Evolutionary conservation across 2,113 vertebrate species (phyloP).

Genomic region (Varanus salvator): DNA sequence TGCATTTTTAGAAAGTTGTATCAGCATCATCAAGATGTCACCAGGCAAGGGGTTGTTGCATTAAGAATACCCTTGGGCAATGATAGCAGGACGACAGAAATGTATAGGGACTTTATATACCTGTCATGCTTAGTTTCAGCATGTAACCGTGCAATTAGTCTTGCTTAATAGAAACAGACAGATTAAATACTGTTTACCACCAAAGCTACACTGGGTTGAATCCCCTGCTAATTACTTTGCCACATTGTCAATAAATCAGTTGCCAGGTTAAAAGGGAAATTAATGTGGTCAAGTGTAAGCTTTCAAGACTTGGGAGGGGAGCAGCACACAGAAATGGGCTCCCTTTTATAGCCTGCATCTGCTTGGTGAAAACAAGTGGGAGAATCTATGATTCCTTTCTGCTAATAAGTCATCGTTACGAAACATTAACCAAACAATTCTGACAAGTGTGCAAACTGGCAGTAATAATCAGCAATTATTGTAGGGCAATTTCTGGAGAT

Average conservation of each 20-base stretch:
- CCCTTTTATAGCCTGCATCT: constrained; percentile 6
- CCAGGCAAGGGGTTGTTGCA: not conserved
- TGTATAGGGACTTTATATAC: not conserved
- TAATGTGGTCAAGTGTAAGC: constrained; percentile 4
- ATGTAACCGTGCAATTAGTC: constrained; percentile 24
- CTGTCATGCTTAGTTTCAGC: constrained; percentile 4
- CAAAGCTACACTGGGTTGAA: not conserved
- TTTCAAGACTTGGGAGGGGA: rapidly evolving
- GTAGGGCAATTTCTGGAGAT: not conserved
- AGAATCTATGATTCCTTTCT: not conserved
- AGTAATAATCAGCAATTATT: constrained; percentile 2
- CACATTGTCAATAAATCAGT: constrained; percentile 37
- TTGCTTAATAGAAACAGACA: constrained; percentile 37
- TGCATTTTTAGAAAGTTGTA: not conserved
- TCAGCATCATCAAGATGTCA: not conserved
- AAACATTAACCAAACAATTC: not conserved
- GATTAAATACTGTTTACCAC: constrained; percentile 36
- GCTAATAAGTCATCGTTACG: constrained; percentile 11
- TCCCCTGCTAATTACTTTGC: constrained; percentile 31
- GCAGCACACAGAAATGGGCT: not conserved
- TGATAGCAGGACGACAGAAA: not conserved
- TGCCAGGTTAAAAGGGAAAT: constrained; percentile 11
- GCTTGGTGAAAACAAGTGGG: not conserved
- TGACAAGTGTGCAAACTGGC: constrained; percentile 2
- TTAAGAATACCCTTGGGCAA: not conserved